phyloP scores from a whole-genome alignment of 2,888 invertebrate genomes.

The Cataglyphis livida region DNA sequence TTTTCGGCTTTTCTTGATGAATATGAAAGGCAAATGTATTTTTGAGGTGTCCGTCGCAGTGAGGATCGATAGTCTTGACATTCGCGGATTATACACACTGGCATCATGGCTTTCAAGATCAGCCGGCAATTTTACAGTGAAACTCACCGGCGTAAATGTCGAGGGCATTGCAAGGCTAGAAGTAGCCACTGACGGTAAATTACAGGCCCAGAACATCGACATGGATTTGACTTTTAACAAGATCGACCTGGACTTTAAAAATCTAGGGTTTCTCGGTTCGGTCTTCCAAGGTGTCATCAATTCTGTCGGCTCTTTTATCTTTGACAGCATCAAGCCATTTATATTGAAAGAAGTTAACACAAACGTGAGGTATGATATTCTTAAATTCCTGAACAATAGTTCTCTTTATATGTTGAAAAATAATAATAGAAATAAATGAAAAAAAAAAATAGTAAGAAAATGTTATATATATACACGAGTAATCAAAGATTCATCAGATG shows the following conservation, averaged over 20 bases:
- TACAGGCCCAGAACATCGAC: slow-evolving; percentile 92
- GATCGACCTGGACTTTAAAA: slow-evolving; percentile 93
- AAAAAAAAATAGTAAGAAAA: background rate
- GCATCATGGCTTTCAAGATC: slow-evolving; percentile 90
- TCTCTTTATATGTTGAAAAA: background rate
- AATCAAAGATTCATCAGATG: background rate
- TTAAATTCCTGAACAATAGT: background rate
- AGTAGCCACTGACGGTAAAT: slow-evolving; percentile 91
- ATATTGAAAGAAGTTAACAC: slow-evolving; percentile 92
- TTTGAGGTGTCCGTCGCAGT: slow-evolving; percentile 90
- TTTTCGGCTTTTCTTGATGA: background rate
- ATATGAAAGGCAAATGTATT: slow-evolving; percentile 31
- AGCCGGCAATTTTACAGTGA: slow-evolving; percentile 92
- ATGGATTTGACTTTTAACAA: slow-evolving; percentile 92
- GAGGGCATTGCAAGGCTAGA: slow-evolving; percentile 90
- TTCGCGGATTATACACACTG: slow-evolving; percentile 92
- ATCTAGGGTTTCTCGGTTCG: slow-evolving; percentile 92
- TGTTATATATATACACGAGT: background rate
- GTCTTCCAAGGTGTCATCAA: slow-evolving; percentile 92
- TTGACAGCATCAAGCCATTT: slow-evolving; percentile 95
- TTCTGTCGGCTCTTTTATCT: slow-evolving; percentile 92
- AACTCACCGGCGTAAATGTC: slow-evolving; percentile 90
- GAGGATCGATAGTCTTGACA: slow-evolving; percentile 90
- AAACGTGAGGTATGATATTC: slow-evolving; percentile 86
- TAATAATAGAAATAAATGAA: background rate